A percentile compares a stretch with the other conserved stretches of the same genome.
These are phyloP conservation scores for Meiosimyza decipiens DNA, from an alignment of 2,888 invertebrate species.

Conservation along the genomic window DNA sequence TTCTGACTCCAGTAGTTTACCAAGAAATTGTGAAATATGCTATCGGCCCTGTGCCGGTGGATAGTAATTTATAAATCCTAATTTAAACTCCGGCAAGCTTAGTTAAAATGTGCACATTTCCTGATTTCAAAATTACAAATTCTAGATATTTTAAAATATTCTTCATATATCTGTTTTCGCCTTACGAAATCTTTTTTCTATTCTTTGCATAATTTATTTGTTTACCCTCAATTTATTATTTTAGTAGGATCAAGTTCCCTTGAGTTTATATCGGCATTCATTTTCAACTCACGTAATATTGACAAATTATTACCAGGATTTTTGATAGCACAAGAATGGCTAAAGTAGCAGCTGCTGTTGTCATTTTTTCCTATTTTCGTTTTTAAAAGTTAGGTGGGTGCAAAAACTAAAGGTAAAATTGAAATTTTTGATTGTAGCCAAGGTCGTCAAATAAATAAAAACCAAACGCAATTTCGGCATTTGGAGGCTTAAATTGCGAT, in stretches of 20 bases:
- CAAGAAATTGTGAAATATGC: too few relatives aligned
- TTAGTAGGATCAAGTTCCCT: slow-evolving; percentile 1
- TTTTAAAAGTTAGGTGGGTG: not conserved
- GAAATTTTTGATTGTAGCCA: not conserved
- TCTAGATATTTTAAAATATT: too few relatives aligned
- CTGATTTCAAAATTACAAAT: too few relatives aligned
- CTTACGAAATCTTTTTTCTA: too few relatives aligned
- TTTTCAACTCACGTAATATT: slow-evolving; percentile 64
- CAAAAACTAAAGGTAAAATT: too few relatives aligned
- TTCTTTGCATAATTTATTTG: too few relatives aligned
- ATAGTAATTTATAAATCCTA: too few relatives aligned
- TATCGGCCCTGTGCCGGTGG: too few relatives aligned
- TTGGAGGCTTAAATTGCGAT: not conserved
- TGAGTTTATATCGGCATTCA: slow-evolving; percentile 48
- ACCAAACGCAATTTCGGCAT: not conserved
- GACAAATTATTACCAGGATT: slow-evolving; percentile 64
- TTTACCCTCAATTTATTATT: not conserved
- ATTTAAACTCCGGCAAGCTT: too few relatives aligned
- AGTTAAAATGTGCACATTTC: too few relatives aligned
- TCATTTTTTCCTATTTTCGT: not conserved
- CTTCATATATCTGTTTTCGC: too few relatives aligned
- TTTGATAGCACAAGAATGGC: slow-evolving; percentile 40
- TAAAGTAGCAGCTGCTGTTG: slow-evolving; percentile 10
- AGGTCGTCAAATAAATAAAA: not conserved
- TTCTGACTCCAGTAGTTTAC: too few relatives aligned